phyloP scores from a whole-genome alignment of 2,113 vertebrate genomes.

The Crypturellus undulatus region DNA sequence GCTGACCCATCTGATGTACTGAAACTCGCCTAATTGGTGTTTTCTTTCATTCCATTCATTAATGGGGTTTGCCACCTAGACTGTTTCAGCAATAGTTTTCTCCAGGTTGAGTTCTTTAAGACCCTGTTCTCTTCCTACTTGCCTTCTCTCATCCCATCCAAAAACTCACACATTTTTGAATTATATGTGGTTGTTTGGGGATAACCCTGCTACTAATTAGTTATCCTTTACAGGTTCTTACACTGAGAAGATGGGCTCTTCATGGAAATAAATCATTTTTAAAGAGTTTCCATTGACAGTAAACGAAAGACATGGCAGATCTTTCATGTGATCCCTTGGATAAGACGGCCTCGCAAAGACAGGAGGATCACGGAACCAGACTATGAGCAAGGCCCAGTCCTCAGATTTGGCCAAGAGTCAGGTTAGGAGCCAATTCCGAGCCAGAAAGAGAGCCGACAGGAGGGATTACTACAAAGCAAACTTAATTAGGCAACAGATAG shows the following conservation, averaged over 20 bases:
- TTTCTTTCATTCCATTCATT: neutral
- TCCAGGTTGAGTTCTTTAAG: neutral
- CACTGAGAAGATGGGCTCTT: neutral
- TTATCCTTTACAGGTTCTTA: neutral
- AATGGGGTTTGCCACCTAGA: neutral
- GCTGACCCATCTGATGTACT: neutral
- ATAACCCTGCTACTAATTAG: neutral
- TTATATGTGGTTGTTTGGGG: neutral
- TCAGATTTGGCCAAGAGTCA: neutral
- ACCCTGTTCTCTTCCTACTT: neutral
- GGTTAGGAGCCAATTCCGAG: conserved; percentile 10
- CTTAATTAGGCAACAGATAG: conserved; percentile 63
- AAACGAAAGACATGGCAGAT: neutral
- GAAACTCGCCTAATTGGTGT: neutral
- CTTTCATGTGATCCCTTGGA: neutral
- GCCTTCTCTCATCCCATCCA: neutral
- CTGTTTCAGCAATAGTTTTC: neutral
- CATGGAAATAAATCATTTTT: neutral
- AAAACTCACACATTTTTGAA: neutral
- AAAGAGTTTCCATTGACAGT: neutral
- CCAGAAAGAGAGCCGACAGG: conserved; percentile 17
- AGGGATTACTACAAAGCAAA: conserved; percentile 58
- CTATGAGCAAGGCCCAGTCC: neutral
- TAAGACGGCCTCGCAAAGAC: neutral
- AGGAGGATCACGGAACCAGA: neutral